Percentiles rank a stretch among this genome's conserved stretches.
phyloP scores from a whole-genome alignment of 1,140 invertebrate genomes.

The Euwallacea fornicatus region DNA sequence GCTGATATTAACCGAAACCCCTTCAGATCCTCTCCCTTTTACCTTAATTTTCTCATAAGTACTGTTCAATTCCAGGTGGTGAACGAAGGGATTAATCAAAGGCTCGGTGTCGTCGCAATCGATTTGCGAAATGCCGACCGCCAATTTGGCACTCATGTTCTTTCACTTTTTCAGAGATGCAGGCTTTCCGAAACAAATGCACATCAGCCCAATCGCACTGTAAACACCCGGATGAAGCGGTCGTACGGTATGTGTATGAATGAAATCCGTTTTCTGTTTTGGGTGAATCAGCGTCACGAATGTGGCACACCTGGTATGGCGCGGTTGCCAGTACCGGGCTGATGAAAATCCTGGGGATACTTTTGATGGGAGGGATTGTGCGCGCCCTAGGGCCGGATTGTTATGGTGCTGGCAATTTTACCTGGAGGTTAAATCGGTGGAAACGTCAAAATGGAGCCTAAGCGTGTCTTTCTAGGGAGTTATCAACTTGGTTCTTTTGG shows the following conservation, averaged over 20 bases:
- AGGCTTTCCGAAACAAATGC: neutral
- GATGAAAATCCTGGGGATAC: too few species aligned
- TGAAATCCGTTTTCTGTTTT: conserved; percentile 26
- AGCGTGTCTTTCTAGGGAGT: too few species aligned
- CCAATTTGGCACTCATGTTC: conserved; percentile 46
- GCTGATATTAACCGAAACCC: too few species aligned
- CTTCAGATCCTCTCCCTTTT: conserved; percentile 46
- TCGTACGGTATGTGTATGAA: conserved; percentile 24
- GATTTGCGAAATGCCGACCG: conserved; percentile 45
- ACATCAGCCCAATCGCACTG: neutral
- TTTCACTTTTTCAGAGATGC: neutral
- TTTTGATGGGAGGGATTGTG: too few species aligned
- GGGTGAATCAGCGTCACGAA: conserved; percentile 24
- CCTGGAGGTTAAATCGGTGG: too few species aligned
- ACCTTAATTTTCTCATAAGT: conserved; percentile 86
- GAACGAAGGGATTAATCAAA: conserved; percentile 80
- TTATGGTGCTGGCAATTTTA: too few species aligned
- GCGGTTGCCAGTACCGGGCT: conserved; percentile 23
- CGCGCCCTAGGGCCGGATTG: too few species aligned
- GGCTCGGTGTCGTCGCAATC: conserved; percentile 54
- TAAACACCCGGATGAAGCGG: neutral
- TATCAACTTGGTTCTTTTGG: too few species aligned
- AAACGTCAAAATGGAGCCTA: too few species aligned
- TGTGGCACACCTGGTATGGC: conserved; percentile 33
- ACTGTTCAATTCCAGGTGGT: conserved; percentile 78